These are phyloP conservation scores for Drosophila atripex DNA, from an alignment of 2,888 invertebrate genomes.

Conservation along the genomic window DNA sequence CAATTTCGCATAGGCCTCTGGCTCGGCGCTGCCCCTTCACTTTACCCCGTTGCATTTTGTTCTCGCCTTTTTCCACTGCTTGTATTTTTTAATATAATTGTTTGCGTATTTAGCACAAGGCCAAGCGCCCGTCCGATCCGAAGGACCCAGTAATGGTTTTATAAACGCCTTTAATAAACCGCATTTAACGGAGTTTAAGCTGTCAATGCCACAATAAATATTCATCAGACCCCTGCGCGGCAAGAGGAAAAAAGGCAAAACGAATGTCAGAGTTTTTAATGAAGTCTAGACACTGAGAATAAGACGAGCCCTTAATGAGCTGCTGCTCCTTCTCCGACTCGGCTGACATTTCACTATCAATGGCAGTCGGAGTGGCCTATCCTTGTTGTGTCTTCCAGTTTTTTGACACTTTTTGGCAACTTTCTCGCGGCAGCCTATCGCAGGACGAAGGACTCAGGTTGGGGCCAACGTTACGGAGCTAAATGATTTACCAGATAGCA, in stretches of 20 bases:
- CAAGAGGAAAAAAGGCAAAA: slow-evolving; percentile 6
- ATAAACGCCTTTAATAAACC: slow-evolving; percentile 48
- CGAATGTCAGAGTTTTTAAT: slow-evolving; percentile 51
- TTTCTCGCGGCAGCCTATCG: slow-evolving; percentile 36
- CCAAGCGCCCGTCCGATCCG: slow-evolving; percentile 25
- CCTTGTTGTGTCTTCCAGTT: slow-evolving; percentile 43
- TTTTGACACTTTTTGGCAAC: slow-evolving; percentile 62
- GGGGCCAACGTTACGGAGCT: slow-evolving; percentile 28
- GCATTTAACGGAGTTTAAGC: slow-evolving; percentile 40
- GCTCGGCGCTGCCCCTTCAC: background rate
- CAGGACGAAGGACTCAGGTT: slow-evolving; percentile 27
- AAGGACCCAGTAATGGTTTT: slow-evolving; percentile 52
- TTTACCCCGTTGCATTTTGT: slow-evolving; percentile 7
- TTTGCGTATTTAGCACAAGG: slow-evolving; percentile 69
- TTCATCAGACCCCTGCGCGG: slow-evolving; percentile 31
- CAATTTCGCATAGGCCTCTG: slow-evolving; percentile 45
- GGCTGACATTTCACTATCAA: slow-evolving; percentile 56
- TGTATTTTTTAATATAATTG: slow-evolving; percentile 57
- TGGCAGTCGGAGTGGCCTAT: slow-evolving; percentile 20
- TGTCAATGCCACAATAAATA: slow-evolving; percentile 59
- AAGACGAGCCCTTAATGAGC: slow-evolving; percentile 53
- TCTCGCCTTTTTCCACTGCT: slow-evolving; percentile 8
- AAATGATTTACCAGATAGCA: slow-evolving; percentile 59
- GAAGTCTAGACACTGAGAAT: slow-evolving; percentile 64
- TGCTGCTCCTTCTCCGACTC: slow-evolving; percentile 43